Percentiles rank a stretch among this genome's conserved stretches.
Conservation (phyloP, 2,113 vertebrate genomes). For the Cyanoramphus novaezelandiae region DNA sequence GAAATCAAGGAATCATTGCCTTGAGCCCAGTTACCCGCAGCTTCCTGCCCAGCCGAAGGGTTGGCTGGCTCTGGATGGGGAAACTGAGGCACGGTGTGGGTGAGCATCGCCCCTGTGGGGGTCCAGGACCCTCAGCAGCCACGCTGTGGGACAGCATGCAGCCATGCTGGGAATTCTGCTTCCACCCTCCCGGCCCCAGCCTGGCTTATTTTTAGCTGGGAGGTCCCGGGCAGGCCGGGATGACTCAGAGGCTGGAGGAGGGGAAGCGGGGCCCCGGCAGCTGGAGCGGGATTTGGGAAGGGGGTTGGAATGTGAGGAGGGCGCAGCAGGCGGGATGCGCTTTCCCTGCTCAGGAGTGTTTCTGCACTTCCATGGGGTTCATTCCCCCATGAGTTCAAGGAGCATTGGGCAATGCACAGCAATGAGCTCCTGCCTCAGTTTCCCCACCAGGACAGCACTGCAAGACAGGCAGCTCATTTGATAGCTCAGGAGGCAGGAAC, state of each 20-base stretch:
- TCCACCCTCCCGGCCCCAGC: not conserved
- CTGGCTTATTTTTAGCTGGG: conserved; percentile 70
- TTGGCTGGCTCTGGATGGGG: not conserved
- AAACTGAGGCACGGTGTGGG: not conserved
- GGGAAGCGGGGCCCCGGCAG: not conserved
- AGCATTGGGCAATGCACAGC: rapidly evolving
- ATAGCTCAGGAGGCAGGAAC: not conserved
- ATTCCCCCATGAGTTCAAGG: not conserved
- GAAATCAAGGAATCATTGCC: not conserved
- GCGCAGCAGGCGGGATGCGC: rapidly evolving
- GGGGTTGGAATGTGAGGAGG: not conserved
- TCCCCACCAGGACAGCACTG: not conserved
- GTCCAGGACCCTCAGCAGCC: not conserved
- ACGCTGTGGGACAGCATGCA: rapidly evolving
- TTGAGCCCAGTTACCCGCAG: not conserved
- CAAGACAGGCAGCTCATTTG: not conserved
- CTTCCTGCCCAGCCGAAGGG: not conserved
- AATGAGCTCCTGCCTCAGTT: not conserved
- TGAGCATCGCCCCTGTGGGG: not conserved
- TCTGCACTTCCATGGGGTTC: not conserved
- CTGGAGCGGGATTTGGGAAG: not conserved
- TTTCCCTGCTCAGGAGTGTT: not conserved
- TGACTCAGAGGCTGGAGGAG: conserved; percentile 71
- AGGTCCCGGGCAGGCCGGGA: not conserved
- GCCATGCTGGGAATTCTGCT: conserved; percentile 21